Conservation (phyloP, 2,888 invertebrate species). For the Timandra comae region DNA sequence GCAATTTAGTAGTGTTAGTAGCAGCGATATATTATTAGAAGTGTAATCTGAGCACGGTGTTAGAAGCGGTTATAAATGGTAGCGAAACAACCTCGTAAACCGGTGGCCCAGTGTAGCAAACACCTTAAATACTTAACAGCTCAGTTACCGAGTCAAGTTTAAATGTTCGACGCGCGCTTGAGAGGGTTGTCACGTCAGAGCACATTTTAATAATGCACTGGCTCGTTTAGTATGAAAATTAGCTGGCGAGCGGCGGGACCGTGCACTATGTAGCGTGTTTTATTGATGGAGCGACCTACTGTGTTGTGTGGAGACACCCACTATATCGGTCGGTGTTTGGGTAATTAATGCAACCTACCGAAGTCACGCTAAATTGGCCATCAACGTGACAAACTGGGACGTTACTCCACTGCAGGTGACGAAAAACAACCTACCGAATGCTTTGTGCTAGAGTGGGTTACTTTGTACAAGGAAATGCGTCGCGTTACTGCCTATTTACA, state of each 20-base stretch:
- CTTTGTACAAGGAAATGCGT: too few relatives aligned
- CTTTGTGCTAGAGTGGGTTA: slow-evolving; percentile 8
- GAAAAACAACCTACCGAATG: slow-evolving; percentile 16
- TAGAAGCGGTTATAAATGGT: slow-evolving; percentile 19
- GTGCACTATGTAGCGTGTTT: slow-evolving; percentile 41
- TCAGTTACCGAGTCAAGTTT: slow-evolving; percentile 54
- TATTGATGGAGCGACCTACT: slow-evolving; percentile 45
- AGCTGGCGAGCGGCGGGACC: slow-evolving; percentile 50
- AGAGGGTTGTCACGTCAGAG: slow-evolving; percentile 59
- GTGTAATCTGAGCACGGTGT: slow-evolving; percentile 17
- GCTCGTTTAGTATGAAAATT: slow-evolving; percentile 75
- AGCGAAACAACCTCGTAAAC: slow-evolving; percentile 33
- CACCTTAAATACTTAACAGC: slow-evolving; percentile 56
- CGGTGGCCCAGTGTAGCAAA: slow-evolving; percentile 42
- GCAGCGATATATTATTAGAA: slow-evolving; percentile 18
- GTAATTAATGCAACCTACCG: slow-evolving; percentile 35
- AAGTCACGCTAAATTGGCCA: slow-evolving; percentile 21
- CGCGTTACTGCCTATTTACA: background rate
- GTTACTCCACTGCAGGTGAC: slow-evolving; percentile 11
- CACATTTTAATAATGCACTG: slow-evolving; percentile 72
- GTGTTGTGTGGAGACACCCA: slow-evolving; percentile 22
- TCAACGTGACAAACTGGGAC: slow-evolving; percentile 20
- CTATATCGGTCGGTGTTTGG: slow-evolving; percentile 28
- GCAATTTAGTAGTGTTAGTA: slow-evolving; percentile 2
- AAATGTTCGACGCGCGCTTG: slow-evolving; percentile 48